Percentiles rank a stretch among this genome's conserved stretches.
These are phyloP conservation scores for Microctonus hyperodae DNA, from an alignment of 2,888 invertebrate species.

Conservation along the genomic window DNA sequence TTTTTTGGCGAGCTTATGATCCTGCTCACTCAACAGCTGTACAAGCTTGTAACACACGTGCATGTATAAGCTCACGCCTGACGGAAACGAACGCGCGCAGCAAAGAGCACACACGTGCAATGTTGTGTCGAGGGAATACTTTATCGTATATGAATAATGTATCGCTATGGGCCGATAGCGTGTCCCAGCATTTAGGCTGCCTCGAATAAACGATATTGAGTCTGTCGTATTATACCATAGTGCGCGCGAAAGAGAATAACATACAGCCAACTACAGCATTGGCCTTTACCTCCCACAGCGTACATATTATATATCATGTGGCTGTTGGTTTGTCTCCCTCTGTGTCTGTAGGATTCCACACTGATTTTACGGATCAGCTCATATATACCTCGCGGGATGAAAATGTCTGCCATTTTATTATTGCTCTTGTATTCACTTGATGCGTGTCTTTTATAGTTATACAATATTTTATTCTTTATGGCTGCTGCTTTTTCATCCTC, in stretches of 20 bases:
- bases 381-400: conserved; percentile 22
- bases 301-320: not conserved
- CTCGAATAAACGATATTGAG: conserved; percentile 34
- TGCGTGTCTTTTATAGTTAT: not conserved
- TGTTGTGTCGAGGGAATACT: conserved; percentile 37
- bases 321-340: conserved; percentile 5
- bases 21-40: conserved; percentile 8
- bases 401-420: conserved; percentile 11
- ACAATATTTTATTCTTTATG: not conserved
- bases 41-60: conserved; percentile 10
- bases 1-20: too few species aligned
- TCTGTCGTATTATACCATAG: not conserved
- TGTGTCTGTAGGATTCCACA: conserved; percentile 15
- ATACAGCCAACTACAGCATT: not conserved
- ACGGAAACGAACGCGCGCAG: conserved; percentile 21
- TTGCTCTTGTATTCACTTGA: not conserved
- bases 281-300: not conserved
- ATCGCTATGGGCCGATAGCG: conserved; percentile 38
- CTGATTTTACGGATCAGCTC: conserved; percentile 31
- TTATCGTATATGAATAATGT: conserved; percentile 46
- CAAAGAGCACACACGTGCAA: conserved; percentile 2
- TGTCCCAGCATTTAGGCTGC: conserved; percentile 39
- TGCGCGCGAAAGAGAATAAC: not conserved
- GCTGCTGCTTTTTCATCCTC: not conserved
- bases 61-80: conserved; percentile 22